Percentiles rank a stretch among this genome's conserved stretches.
These are phyloP conservation scores for Sebastes vulpes DNA, from an alignment of 2,797 vertebrate genomes.

Conservation along the genomic window DNA sequence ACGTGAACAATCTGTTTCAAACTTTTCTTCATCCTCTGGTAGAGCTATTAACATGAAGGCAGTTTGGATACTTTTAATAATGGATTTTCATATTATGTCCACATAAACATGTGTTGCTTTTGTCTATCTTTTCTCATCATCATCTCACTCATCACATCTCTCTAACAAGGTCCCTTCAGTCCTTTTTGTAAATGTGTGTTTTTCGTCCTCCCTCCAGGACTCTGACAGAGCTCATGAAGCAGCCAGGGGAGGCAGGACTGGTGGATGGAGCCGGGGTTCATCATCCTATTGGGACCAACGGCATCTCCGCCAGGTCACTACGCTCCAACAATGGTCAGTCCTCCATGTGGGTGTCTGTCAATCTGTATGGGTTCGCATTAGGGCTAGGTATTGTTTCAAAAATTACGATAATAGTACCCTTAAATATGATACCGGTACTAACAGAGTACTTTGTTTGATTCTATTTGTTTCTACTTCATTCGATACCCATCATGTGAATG, in stretches of 20 bases:
- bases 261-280: slow-evolving; percentile 87
- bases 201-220: slow-evolving; percentile 82
- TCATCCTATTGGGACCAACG: slow-evolving; percentile 90
- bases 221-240: slow-evolving; percentile 94
- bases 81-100: background rate
- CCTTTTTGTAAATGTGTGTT: slow-evolving; percentile 12
- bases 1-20: slow-evolving; percentile 22
- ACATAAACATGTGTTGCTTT: background rate
- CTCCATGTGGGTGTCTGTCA: background rate
- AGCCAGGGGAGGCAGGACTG: slow-evolving; percentile 86
- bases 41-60: background rate
- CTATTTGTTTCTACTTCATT: no score
- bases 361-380: background rate
- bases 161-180: background rate
- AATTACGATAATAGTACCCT: background rate
- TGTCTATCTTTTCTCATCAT: slow-evolving; percentile 14
- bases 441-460: no score
- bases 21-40: background rate
- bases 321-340: slow-evolving; percentile 89
- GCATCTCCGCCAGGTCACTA: slow-evolving; percentile 85
- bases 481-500: no score
- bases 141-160: background rate
- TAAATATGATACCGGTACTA: background rate
- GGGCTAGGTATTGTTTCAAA: background rate
- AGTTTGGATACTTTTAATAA: slow-evolving; percentile 4